Conservation (phyloP, 2,797 vertebrate species). For the Epinephelus coioides region DNA sequence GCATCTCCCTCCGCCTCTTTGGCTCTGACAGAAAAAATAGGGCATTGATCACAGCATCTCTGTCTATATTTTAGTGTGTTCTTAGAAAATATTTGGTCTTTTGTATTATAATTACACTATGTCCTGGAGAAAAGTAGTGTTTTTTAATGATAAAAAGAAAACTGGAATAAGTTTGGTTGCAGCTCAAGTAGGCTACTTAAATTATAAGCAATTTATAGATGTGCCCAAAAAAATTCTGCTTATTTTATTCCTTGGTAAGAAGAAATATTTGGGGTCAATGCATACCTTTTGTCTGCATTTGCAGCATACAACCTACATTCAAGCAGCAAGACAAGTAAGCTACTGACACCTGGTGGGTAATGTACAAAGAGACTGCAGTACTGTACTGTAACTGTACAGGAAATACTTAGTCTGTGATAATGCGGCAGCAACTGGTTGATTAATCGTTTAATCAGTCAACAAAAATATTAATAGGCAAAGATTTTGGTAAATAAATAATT, state of each 20-base stretch:
- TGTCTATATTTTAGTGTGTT: neutral
- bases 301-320: neutral
- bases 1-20: slow-evolving; percentile 71
- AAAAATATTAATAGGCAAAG: too few relatives aligned
- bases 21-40: slow-evolving; percentile 58
- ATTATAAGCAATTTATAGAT: neutral
- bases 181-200: neutral
- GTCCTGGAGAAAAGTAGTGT: neutral
- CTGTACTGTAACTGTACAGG: neutral
- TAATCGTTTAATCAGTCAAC: too few relatives aligned
- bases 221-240: neutral
- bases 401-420: neutral
- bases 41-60: slow-evolving; percentile 51
- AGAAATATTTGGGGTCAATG: neutral
- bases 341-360: slow-evolving; percentile 78
- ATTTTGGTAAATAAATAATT: too few relatives aligned
- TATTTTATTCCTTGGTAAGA: neutral
- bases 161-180: neutral
- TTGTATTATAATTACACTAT: neutral
- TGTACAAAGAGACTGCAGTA: slow-evolving; percentile 4
- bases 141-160: neutral
- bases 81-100: slow-evolving; percentile 1
- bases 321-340: slow-evolving; percentile 7
- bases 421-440: too few relatives aligned
- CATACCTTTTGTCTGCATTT: slow-evolving; percentile 51